Percentiles rank a stretch among this genome's conserved stretches.
Conservation (phyloP, 2,797 vertebrate genomes). For the Champsocephalus esox region DNA sequence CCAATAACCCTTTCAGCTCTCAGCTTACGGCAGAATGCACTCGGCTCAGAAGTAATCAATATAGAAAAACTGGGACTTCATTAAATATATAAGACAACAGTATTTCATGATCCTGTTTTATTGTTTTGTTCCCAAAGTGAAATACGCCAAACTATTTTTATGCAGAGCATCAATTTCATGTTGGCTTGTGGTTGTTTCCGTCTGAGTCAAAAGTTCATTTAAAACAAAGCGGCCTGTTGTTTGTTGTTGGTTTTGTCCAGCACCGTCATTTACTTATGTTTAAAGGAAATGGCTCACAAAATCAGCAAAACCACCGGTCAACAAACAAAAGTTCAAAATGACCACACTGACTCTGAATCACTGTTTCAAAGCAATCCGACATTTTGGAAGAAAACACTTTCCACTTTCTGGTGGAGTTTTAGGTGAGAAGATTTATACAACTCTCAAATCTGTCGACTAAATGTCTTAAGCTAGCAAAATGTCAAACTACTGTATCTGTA, state of each 20-base stretch:
- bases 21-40: not conserved
- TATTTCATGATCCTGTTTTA: slow-evolving; percentile 9
- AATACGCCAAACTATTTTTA: slow-evolving; percentile 40
- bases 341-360: not conserved
- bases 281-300: slow-evolving; percentile 46
- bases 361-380: not conserved
- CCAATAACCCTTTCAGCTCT: not conserved
- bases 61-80: not conserved
- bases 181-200: slow-evolving; percentile 46
- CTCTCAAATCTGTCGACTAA: too few relatives aligned
- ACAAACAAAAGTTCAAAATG: slow-evolving; percentile 12
- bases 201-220: slow-evolving; percentile 59
- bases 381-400: not conserved
- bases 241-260: slow-evolving; percentile 52
- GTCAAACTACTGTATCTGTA: not conserved
- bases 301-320: slow-evolving; percentile 21
- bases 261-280: slow-evolving; percentile 59
- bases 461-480: not conserved
- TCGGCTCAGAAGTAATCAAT: not conserved
- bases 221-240: slow-evolving; percentile 36
- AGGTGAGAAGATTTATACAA: not conserved
- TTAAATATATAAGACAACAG: too few relatives aligned
- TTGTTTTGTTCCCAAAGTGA: slow-evolving; percentile 32
- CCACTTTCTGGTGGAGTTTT: not conserved
- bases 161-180: slow-evolving; percentile 43